These are phyloP conservation scores for Chaenodraco wilsoni DNA, from an alignment of 2,797 vertebrate genomes.

Conservation along the genomic window DNA sequence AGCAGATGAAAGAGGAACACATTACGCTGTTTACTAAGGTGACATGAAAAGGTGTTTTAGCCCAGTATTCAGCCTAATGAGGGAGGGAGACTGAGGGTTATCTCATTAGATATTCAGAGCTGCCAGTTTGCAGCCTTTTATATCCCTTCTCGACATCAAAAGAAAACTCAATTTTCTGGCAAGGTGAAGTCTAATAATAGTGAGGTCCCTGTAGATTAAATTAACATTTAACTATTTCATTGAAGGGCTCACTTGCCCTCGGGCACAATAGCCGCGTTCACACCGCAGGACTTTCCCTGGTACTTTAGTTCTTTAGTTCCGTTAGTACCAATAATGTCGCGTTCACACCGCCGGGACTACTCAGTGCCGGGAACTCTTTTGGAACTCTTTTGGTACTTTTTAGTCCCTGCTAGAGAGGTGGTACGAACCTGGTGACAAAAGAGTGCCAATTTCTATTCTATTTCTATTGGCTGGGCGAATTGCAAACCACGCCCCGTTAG, in stretches of 20 bases:
- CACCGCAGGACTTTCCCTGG: too few species aligned
- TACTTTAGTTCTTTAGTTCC: too few species aligned
- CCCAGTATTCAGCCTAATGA: slow-evolving; percentile 87
- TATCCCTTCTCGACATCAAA: slow-evolving; percentile 83
- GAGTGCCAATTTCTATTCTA: too few species aligned
- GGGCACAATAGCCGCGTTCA: too few species aligned
- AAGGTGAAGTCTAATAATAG: slow-evolving; percentile 73
- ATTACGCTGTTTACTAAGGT: slow-evolving; percentile 88
- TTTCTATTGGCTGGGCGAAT: too few species aligned
- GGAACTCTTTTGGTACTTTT: too few species aligned
- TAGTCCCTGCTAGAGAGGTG: too few species aligned
- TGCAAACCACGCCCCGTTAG: too few species aligned
- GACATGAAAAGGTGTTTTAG: slow-evolving; percentile 90
- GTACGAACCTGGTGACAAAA: too few species aligned
- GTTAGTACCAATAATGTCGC: too few species aligned
- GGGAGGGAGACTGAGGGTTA: slow-evolving; percentile 74
- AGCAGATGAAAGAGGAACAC: slow-evolving; percentile 89
- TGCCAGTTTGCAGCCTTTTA: slow-evolving; percentile 80
- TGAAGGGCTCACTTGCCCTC: slow-evolving; percentile 31
- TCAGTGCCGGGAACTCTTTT: too few species aligned
- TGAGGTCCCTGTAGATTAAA: slow-evolving; percentile 50
- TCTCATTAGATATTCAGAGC: slow-evolving; percentile 86
- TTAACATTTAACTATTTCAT: slow-evolving; percentile 52
- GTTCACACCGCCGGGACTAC: too few species aligned
- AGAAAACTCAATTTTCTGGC: slow-evolving; percentile 73